phyloP scores from a whole-genome alignment of 2,888 invertebrate species.

The Macropis europaea region DNA sequence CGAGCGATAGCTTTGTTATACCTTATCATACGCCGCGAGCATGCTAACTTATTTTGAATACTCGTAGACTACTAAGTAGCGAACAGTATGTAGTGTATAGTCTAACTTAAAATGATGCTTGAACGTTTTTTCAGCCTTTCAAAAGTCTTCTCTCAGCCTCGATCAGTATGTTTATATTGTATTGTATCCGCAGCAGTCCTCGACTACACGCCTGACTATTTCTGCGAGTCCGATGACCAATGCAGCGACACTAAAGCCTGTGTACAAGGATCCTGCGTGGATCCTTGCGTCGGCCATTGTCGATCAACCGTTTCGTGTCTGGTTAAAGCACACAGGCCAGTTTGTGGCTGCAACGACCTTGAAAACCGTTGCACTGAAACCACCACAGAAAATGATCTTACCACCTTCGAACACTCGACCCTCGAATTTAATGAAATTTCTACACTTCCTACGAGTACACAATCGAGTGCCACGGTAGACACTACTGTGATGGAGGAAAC shows the following conservation, averaged over 20 bases:
- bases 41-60: slow-evolving; percentile 58
- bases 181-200: slow-evolving; percentile 80
- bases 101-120: slow-evolving; percentile 56
- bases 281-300: slow-evolving; percentile 90
- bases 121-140: slow-evolving; percentile 39
- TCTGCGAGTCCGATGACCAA: slow-evolving; percentile 91
- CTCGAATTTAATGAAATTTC: slow-evolving; percentile 1
- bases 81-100: slow-evolving; percentile 58
- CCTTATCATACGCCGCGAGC: slow-evolving; percentile 61
- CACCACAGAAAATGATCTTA: slow-evolving; percentile 5
- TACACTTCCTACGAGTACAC: slow-evolving; percentile 22
- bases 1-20: slow-evolving; percentile 61
- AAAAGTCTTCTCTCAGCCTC: slow-evolving; percentile 22
- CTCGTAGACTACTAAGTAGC: slow-evolving; percentile 57
- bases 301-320: slow-evolving; percentile 88
- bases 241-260: slow-evolving; percentile 92
- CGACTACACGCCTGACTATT: slow-evolving; percentile 81
- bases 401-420: slow-evolving; percentile 6
- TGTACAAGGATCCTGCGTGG: slow-evolving; percentile 90
- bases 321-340: slow-evolving; percentile 90
- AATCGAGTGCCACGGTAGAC: not conserved
- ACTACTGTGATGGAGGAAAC: not conserved
- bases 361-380: slow-evolving; percentile 33
- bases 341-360: slow-evolving; percentile 84
- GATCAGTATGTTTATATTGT: slow-evolving; percentile 68